Conservation (phyloP, 2,797 vertebrate species). For the Clarias platycephalus region DNA sequence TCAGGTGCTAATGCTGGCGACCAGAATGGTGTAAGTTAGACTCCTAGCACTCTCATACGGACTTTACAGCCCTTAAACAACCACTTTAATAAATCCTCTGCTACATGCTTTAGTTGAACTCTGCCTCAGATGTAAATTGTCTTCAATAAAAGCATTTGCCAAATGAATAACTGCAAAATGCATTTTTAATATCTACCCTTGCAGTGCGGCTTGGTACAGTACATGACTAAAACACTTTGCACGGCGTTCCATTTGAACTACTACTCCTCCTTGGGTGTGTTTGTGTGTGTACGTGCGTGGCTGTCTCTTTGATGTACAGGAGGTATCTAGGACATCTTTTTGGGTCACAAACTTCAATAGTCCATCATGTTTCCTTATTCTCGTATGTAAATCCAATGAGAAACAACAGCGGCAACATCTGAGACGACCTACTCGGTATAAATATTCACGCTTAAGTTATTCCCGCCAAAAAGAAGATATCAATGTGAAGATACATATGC, state of each 20-base stretch:
- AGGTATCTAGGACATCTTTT: slow-evolving; percentile 81
- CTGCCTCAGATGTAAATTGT: background rate
- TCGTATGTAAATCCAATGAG: slow-evolving; percentile 71
- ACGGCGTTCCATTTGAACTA: background rate
- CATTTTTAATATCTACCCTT: slow-evolving; percentile 3
- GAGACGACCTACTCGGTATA: slow-evolving; percentile 73
- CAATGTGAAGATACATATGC: slow-evolving; percentile 54
- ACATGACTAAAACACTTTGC: slow-evolving; percentile 2
- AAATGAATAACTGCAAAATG: background rate
- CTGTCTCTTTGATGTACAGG: slow-evolving; percentile 52
- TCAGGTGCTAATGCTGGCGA: background rate
- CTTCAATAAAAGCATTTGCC: slow-evolving; percentile 10
- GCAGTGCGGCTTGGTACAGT: background rate
- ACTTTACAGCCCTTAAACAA: background rate
- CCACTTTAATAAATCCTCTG: background rate
- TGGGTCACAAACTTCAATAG: slow-evolving; percentile 73
- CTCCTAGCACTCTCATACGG: background rate
- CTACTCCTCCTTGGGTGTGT: slow-evolving; percentile 20
- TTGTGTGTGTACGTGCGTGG: slow-evolving; percentile 2
- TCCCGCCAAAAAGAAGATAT: slow-evolving; percentile 71
- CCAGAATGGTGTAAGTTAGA: background rate
- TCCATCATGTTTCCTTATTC: slow-evolving; percentile 68
- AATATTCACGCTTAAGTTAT: slow-evolving; percentile 73
- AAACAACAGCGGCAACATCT: slow-evolving; percentile 70
- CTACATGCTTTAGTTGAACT: background rate